A percentile compares a stretch with the other conserved stretches of the same genome.
These are phyloP conservation scores for Tragelaphus buxtoni DNA, from an alignment of 2,113 vertebrate species.

Conservation along the genomic window DNA sequence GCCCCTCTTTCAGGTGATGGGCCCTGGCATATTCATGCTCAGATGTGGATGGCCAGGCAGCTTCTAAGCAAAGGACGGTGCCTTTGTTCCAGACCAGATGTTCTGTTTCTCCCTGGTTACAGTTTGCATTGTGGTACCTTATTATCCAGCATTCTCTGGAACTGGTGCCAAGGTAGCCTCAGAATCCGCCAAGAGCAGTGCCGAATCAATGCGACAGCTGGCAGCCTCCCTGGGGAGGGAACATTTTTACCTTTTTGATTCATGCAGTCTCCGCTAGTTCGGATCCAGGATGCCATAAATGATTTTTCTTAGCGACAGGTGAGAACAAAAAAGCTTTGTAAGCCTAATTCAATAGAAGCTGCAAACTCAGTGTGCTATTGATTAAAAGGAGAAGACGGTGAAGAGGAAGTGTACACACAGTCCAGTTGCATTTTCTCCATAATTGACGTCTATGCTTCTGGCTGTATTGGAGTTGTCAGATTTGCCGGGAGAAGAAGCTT, in stretches of 20 bases:
- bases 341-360: conserved; percentile 80
- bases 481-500: conserved; percentile 64
- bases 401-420: conserved; percentile 48
- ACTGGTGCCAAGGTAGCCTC: conserved; percentile 77
- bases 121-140: conserved; percentile 75
- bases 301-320: conserved; percentile 83
- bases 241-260: conserved; percentile 81
- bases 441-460: conserved; percentile 74
- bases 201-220: conserved; percentile 85
- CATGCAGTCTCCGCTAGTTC: conserved; percentile 71
- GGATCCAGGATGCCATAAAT: conserved; percentile 79
- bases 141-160: conserved; percentile 80
- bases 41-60: conserved; percentile 58
- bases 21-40: conserved; percentile 23
- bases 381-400: conserved; percentile 70
- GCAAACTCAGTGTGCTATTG: conserved; percentile 72
- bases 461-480: conserved; percentile 63
- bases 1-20: conserved; percentile 42
- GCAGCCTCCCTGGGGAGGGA: conserved; percentile 74
- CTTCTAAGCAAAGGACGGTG: conserved; percentile 69
- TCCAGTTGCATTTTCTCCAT: conserved; percentile 75
- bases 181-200: conserved; percentile 74
- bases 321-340: conserved; percentile 85
- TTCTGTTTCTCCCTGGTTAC: conserved; percentile 81
- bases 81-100: conserved; percentile 83